Evolutionary conservation across 1,140 invertebrate genomes (phyloP), one percentile per base, ranked within the genome.

Genomic region (Drosophila aff.): DNA sequence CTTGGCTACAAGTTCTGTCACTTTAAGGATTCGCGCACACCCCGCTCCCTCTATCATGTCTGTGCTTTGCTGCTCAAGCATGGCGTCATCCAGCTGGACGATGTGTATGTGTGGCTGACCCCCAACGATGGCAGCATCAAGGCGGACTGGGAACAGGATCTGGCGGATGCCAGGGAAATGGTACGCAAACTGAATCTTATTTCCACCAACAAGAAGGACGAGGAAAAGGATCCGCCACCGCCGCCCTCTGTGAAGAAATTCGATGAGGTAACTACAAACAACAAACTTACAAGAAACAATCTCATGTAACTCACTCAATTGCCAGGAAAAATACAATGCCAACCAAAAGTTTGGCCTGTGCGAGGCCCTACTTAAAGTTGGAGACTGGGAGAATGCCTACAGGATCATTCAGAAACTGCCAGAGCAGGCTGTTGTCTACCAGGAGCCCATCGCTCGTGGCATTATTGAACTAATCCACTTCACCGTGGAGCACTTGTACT

Each of bases 331-430:
- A 86, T 96, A 96, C 91, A 93, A 94, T 90, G 94, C 93, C 64
- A 99, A 99, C 94, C 98, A 99, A 93, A 99, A 99, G 93, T 95
- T 99, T 81, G 96, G 97, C 43, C 93, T 99, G 7, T 97, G 97
- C 91, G 97, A 98, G 92, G 98, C 98, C 2, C 92, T 99, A 6
- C 92, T 99, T 6, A 95, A 96, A 79, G 95, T 99, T 73, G 98
- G 97, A 21, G 97, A 97, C 80, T 99, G 98, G 98, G 95, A 96
- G 13, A 96, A 97, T 86, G 98, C 97, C 10, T 94, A 96, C 61
- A 94, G 94, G 55, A 94, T 99, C 41, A 96, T 98, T 23, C 95
- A 96, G 64, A 94, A 96, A 60, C 94, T 99, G 63, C 98, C 98
- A 3, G 96, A 97, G 49, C 96, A 96, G 92, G 97, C 95, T 92